These are phyloP conservation scores for Druceiella hillmani DNA, from an alignment of 2,888 invertebrate genomes.

Conservation along the genomic window DNA sequence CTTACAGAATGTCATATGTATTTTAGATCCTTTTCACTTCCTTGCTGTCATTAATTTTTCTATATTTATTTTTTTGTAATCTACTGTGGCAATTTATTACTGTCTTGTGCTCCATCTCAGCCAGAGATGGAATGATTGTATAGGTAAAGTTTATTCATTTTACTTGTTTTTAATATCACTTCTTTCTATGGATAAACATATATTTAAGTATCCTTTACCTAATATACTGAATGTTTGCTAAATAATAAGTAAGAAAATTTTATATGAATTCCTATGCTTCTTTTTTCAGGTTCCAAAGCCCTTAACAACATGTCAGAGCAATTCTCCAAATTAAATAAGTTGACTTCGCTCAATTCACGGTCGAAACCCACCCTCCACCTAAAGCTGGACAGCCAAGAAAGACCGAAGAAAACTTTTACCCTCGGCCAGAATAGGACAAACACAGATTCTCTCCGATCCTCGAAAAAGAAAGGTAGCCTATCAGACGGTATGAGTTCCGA, in stretches of 20 bases:
- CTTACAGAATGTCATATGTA: no score
- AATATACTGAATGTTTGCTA: conserved; percentile 7
- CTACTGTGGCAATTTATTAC: conserved; percentile 1
- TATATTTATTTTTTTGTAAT: conserved; percentile 5
- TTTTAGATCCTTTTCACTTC: no score
- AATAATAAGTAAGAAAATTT: neutral
- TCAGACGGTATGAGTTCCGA: conserved; percentile 58
- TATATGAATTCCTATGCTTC: conserved; percentile 8
- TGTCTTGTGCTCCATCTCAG: no score
- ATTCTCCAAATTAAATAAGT: conserved; percentile 75
- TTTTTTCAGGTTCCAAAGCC: conserved; percentile 69
- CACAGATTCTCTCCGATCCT: conserved; percentile 28
- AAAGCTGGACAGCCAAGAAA: conserved; percentile 39
- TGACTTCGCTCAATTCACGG: conserved; percentile 59
- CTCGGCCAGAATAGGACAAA: conserved; percentile 42
- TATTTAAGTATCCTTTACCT: neutral
- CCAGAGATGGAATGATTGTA: no score
- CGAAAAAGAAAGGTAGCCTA: conserved; percentile 60
- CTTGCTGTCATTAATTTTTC: no score
- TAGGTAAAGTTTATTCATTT: conserved; percentile 1
- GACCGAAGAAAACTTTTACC: conserved; percentile 48
- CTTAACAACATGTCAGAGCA: conserved; percentile 82
- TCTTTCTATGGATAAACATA: conserved; percentile 3
- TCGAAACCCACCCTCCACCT: conserved; percentile 47
- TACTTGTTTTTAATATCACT: neutral